Conservation (phyloP, 2,888 invertebrate genomes). For the Lypha dubia region DNA sequence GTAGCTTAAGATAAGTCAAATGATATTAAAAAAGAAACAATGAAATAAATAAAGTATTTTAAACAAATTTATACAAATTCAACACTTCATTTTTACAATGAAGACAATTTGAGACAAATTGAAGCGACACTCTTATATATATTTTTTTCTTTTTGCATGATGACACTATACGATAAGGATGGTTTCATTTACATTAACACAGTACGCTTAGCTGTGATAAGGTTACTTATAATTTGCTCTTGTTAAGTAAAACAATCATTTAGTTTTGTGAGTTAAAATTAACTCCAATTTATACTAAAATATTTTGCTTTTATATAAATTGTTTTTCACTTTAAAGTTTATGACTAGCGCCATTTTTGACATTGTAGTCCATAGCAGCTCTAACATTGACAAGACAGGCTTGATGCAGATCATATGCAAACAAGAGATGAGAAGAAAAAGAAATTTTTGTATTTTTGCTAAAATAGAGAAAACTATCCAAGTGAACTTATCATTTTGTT, state of each 20-base stretch:
- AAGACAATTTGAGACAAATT: slow-evolving; percentile 44
- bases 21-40: background rate
- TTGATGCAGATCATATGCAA: too few relatives aligned
- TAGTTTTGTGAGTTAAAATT: too few relatives aligned
- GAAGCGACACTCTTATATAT: too few relatives aligned
- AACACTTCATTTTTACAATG: slow-evolving; percentile 45
- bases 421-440: too few relatives aligned
- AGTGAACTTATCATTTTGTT: background rate
- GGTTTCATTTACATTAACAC: slow-evolving; percentile 17
- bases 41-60: slow-evolving; percentile 20
- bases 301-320: too few relatives aligned
- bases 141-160: slow-evolving; percentile 11
- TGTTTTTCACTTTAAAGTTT: too few relatives aligned
- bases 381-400: too few relatives aligned
- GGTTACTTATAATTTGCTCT: background rate
- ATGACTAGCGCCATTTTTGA: too few relatives aligned
- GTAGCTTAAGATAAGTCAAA: slow-evolving; percentile 47
- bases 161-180: slow-evolving; percentile 49
- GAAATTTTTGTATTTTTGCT: too few relatives aligned
- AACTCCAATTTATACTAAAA: too few relatives aligned
- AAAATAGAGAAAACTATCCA: background rate
- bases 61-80: slow-evolving; percentile 31
- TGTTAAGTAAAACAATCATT: background rate
- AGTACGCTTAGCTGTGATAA: background rate
- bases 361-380: too few relatives aligned